phyloP scores from a whole-genome alignment of 2,113 vertebrate species.

The Ploceus nigricollis region DNA sequence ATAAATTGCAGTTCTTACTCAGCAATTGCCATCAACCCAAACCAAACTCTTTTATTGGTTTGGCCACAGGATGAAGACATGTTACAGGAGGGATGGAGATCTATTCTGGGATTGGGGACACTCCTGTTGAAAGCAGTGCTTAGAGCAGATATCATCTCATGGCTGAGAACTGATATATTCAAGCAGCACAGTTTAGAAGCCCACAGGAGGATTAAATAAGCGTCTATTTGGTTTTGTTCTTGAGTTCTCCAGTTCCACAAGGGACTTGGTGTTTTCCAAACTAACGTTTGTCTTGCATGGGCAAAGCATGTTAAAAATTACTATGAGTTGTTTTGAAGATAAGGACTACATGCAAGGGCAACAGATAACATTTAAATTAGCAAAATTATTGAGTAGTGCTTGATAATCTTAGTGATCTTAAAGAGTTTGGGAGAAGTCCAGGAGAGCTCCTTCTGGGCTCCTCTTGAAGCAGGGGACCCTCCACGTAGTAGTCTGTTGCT shows the following conservation, averaged over 20 bases:
- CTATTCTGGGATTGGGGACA: not conserved
- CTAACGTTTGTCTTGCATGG: not conserved
- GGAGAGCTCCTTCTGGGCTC: not conserved
- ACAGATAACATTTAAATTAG: not conserved
- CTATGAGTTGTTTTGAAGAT: not conserved
- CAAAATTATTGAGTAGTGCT: not conserved
- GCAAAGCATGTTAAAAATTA: not conserved
- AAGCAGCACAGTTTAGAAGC: not conserved
- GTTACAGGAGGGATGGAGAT: not conserved
- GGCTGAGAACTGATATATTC: not conserved
- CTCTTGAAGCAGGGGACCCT: not conserved
- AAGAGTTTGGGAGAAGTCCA: not conserved
- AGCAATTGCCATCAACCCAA: not conserved
- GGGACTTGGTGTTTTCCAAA: not conserved
- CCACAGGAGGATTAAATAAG: not conserved
- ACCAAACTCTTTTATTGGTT: not conserved
- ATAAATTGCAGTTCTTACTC: not conserved
- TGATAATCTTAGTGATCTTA: not conserved
- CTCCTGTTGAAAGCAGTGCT: not conserved
- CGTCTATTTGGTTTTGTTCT: not conserved
- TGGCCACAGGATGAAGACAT: not conserved
- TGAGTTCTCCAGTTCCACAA: not conserved
- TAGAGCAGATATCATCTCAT: not conserved
- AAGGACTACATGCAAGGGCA: not conserved
- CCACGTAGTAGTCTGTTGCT: not conserved